Evolutionary conservation across 2,797 vertebrate genomes (phyloP).

Genomic region (Microctenopoma stevenorrisi): DNA sequence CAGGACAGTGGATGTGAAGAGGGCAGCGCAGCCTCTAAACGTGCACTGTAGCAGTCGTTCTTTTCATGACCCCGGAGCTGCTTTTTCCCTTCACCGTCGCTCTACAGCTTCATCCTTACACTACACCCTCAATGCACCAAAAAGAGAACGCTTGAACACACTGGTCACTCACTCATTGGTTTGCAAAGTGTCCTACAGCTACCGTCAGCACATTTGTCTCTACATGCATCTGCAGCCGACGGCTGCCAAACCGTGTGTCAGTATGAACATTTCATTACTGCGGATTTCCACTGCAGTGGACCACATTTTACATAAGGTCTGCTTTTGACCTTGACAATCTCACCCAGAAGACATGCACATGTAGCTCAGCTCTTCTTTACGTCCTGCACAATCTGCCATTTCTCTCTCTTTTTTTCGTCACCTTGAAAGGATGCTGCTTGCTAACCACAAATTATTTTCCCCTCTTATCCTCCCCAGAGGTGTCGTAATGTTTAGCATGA

Average conservation of each 20-base stretch:
- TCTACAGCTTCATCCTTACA: background rate
- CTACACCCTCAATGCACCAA: background rate
- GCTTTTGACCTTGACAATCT: conserved; percentile 60
- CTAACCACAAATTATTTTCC: conserved; percentile 34
- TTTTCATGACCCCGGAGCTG: conserved; percentile 16
- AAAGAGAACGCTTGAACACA: background rate
- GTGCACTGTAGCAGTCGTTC: conserved; percentile 4
- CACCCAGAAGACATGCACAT: conserved; percentile 25
- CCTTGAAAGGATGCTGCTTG: conserved; percentile 7
- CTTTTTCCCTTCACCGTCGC: background rate
- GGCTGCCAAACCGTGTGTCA: conserved; percentile 19
- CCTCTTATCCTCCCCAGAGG: conserved; percentile 12
- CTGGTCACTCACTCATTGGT: conserved; percentile 12
- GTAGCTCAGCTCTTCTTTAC: background rate
- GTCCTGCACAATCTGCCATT: background rate
- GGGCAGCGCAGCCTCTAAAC: too few relatives aligned
- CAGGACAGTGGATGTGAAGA: background rate
- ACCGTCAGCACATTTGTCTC: conserved; percentile 42
- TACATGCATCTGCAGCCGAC: conserved; percentile 43
- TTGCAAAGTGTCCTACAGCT: conserved; percentile 42
- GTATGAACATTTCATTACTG: conserved; percentile 46
- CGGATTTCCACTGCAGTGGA: conserved; percentile 47
- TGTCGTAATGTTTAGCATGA: conserved; percentile 39
- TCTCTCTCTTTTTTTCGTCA: background rate
- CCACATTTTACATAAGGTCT: conserved; percentile 50